phyloP scores from a whole-genome alignment of 1,140 invertebrate genomes.

The Drosophila murphyi region DNA sequence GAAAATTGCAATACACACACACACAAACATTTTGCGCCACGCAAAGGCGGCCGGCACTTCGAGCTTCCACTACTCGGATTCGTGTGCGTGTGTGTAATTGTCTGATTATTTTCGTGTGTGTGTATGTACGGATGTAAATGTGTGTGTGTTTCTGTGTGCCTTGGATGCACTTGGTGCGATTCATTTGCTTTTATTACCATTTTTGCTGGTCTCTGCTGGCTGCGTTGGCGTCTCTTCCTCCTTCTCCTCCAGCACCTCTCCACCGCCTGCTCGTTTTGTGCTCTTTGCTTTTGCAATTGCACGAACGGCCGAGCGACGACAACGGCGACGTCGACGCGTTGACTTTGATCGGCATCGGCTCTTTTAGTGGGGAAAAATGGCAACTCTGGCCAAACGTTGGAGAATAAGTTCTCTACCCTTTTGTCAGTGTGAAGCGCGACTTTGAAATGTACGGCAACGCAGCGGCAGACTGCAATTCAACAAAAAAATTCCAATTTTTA shows the following conservation, averaged over 20 bases:
- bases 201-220: conserved; percentile 49
- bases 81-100: conserved; percentile 31
- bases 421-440: conserved; percentile 80
- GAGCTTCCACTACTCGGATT: conserved; percentile 37
- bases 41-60: conserved; percentile 70
- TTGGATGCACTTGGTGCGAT: conserved; percentile 80
- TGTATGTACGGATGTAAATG: conserved; percentile 2
- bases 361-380: conserved; percentile 47
- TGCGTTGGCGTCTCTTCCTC: conserved; percentile 47
- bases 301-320: conserved; percentile 23
- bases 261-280: conserved; percentile 27
- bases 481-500: conserved; percentile 29
- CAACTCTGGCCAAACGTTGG: conserved; percentile 71
- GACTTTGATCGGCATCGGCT: conserved; percentile 49
- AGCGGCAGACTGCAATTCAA: conserved; percentile 34
- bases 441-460: conserved; percentile 75
- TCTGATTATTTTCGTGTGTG: conserved; percentile 27
- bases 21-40: conserved; percentile 60
- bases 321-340: conserved; percentile 30
- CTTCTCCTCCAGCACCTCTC: no score
- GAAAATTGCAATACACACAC: conserved; percentile 79
- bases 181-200: conserved; percentile 81
- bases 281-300: conserved; percentile 49
- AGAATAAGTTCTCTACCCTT: conserved; percentile 83
- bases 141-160: conserved; percentile 23